Evolutionary conservation across 30 jellyfish, hydroid and myxozoan species (phyloP).

Genomic region (Aurelia coerulea): DNA sequence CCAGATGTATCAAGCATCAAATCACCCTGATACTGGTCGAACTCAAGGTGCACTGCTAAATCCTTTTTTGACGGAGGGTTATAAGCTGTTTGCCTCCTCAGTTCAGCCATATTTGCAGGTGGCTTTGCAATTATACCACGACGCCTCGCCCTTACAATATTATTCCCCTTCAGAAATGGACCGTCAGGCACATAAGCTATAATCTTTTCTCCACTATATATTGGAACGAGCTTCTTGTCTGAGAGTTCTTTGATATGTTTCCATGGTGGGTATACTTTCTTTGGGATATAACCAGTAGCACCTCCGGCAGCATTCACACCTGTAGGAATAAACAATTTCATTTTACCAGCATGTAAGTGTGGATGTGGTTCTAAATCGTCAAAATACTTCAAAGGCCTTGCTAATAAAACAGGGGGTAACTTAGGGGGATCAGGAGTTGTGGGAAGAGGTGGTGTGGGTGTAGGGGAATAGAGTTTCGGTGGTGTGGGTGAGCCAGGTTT

Average conservation of each 20-base stretch:
- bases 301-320: slow-evolving; percentile 49
- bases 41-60: slow-evolving; percentile 80
- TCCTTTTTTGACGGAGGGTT: slow-evolving; percentile 77
- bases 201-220: slow-evolving; percentile 67
- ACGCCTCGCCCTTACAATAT: slow-evolving; percentile 65
- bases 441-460: slow-evolving; percentile 64
- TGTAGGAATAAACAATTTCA: slow-evolving; percentile 80
- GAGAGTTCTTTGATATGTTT: slow-evolving; percentile 19
- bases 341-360: slow-evolving; percentile 94
- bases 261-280: slow-evolving; percentile 66
- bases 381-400: slow-evolving; percentile 86
- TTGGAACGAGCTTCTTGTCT: slow-evolving; percentile 77
- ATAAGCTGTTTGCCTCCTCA: slow-evolving; percentile 71
- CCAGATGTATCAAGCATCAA: slow-evolving; percentile 87
- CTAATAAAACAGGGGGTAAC: slow-evolving; percentile 72
- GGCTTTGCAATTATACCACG: slow-evolving; percentile 74
- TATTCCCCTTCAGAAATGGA: slow-evolving; percentile 48
- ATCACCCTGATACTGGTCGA: slow-evolving; percentile 87
- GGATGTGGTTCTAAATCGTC: slow-evolving; percentile 67
- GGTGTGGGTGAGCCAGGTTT: slow-evolving; percentile 63
- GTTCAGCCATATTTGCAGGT: slow-evolving; percentile 41
- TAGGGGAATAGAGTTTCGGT: slow-evolving; percentile 44
- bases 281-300: slow-evolving; percentile 43
- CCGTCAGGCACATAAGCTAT: slow-evolving; percentile 75
- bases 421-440: slow-evolving; percentile 50